Conservation (phyloP, 2,888 invertebrate genomes). For the Apoda limacodes region DNA sequence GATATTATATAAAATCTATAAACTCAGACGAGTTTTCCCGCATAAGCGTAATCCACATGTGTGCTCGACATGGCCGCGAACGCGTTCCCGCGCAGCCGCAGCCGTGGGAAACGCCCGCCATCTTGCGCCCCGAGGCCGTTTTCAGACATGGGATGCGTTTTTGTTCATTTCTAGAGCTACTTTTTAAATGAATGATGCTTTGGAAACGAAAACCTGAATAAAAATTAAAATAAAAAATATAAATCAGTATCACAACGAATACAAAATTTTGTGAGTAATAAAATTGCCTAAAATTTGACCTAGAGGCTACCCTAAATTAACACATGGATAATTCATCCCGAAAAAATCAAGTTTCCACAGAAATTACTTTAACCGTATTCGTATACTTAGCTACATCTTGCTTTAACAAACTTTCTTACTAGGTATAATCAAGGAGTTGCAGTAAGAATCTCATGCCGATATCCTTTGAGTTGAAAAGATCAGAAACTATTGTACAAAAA, state of each 20-base stretch:
- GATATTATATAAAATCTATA: too few relatives aligned
- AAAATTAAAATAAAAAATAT: slow-evolving; percentile 1
- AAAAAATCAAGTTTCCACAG: too few relatives aligned
- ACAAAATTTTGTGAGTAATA: neutral
- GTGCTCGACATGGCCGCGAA: slow-evolving; percentile 25
- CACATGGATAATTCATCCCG: too few relatives aligned
- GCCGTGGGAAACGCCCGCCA: slow-evolving; percentile 52
- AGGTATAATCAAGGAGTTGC: too few relatives aligned
- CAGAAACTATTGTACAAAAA: too few relatives aligned
- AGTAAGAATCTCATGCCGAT: too few relatives aligned
- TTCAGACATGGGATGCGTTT: slow-evolving; percentile 29
- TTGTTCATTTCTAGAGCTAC: slow-evolving; percentile 30
- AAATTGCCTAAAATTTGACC: too few relatives aligned
- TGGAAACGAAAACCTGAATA: slow-evolving; percentile 4
- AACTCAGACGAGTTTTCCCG: slow-evolving; percentile 56
- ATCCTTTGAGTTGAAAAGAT: too few relatives aligned
- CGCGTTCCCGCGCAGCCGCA: slow-evolving; percentile 43
- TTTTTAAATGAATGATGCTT: slow-evolving; percentile 25
- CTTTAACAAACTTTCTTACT: too few relatives aligned
- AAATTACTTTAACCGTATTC: too few relatives aligned
- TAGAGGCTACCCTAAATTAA: too few relatives aligned
- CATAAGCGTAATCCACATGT: slow-evolving; percentile 52
- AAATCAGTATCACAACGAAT: neutral
- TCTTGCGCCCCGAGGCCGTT: slow-evolving; percentile 40
- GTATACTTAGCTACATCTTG: too few relatives aligned